Evolutionary conservation across 1,140 invertebrate species (phyloP).

Genomic region (Apis cerana): DNA sequence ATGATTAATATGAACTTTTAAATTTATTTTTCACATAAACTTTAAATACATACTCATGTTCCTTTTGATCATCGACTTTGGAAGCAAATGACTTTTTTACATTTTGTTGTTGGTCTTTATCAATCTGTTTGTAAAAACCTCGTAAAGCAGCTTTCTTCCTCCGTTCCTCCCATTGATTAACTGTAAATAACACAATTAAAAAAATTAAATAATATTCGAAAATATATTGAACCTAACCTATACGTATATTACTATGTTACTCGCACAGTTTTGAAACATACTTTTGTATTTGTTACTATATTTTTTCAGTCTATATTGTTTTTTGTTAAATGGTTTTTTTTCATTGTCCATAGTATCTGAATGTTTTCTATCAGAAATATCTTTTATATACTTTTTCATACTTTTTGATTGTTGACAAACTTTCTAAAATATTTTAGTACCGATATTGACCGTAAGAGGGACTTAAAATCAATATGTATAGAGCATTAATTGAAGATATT

Average conservation of each 20-base stretch:
- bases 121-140: slow-evolving; percentile 82
- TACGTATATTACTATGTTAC: slow-evolving; percentile 5
- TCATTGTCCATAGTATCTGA: not conserved
- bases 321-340: slow-evolving; percentile 83
- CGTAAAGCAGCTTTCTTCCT: slow-evolving; percentile 82
- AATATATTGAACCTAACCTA: slow-evolving; percentile 58
- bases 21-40: not conserved
- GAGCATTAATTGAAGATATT: slow-evolving; percentile 26
- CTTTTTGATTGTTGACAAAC: slow-evolving; percentile 6
- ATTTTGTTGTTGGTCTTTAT: slow-evolving; percentile 75
- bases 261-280: slow-evolving; percentile 41
- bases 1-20: not conserved
- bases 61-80: not conserved
- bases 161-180: slow-evolving; percentile 85
- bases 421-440: slow-evolving; percentile 17
- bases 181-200: slow-evolving; percentile 60
- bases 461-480: slow-evolving; percentile 6
- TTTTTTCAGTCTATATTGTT: slow-evolving; percentile 84
- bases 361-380: not conserved
- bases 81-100: slow-evolving; percentile 10
- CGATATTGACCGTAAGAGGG: slow-evolving; percentile 19
- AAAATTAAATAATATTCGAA: not conserved
- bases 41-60: slow-evolving; percentile 25
- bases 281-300: slow-evolving; percentile 86
- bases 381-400: slow-evolving; percentile 1